Evolutionary conservation across 2,888 invertebrate species (phyloP).

Genomic region (Arrhopalites spinosus): DNA sequence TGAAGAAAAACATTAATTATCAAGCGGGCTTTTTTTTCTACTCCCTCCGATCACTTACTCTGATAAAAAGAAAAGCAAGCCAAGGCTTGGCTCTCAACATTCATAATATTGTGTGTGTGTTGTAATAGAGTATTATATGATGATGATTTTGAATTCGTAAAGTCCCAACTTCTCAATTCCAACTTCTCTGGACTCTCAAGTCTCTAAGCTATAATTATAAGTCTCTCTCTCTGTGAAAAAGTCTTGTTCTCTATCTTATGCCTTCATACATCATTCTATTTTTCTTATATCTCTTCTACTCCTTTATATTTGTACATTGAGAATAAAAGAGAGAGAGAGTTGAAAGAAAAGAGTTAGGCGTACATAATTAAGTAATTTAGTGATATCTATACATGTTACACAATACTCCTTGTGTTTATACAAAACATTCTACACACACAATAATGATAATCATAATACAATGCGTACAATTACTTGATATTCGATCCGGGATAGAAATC

Average conservation of each 20-base stretch:
- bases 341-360: too few species aligned
- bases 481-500: too few species aligned
- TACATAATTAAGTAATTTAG: too few species aligned
- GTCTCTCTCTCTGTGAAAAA: not conserved
- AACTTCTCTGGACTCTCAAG: conserved; percentile 2
- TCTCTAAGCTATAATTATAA: conserved; percentile 5
- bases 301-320: not conserved
- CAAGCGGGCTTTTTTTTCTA: conserved; percentile 31
- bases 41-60: conserved; percentile 40
- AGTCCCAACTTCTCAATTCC: not conserved
- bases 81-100: not conserved
- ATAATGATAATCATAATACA: too few species aligned
- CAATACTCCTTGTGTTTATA: too few species aligned
- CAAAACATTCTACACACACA: too few species aligned
- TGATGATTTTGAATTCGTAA: not conserved
- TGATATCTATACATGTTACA: too few species aligned
- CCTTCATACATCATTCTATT: not conserved
- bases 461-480: too few species aligned
- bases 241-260: not conserved
- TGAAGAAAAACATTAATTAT: conserved; percentile 48
- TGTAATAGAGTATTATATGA: too few species aligned
- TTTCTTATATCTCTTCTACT: not conserved
- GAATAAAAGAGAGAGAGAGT: too few species aligned
- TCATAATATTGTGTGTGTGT: not conserved
- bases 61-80: conserved; percentile 36